These are phyloP conservation scores for Rhopalosiphum nymphaeae DNA, from an alignment of 2,888 invertebrate genomes.

Conservation along the genomic window DNA sequence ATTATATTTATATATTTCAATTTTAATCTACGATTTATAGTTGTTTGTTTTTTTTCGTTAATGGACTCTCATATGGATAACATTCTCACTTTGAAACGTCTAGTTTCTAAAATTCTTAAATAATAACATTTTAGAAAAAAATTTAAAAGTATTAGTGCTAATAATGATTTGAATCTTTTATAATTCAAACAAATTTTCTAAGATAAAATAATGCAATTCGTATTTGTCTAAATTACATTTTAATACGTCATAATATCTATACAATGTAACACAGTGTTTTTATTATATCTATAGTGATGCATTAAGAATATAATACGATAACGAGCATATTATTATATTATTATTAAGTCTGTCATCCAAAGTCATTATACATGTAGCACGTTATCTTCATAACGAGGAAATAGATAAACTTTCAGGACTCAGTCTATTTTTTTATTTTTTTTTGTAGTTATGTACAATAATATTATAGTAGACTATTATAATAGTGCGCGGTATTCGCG, in stretches of 20 bases:
- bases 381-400: constrained; percentile 7
- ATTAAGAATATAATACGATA: not conserved
- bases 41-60: too few relatives aligned
- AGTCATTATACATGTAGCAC: not conserved
- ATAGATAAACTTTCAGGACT: not conserved
- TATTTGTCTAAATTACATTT: not conserved
- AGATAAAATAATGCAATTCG: not conserved
- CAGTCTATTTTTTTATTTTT: not conserved
- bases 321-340: not conserved
- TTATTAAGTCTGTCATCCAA: constrained; percentile 4
- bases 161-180: not conserved
- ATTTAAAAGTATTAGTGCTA: not conserved
- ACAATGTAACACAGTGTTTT: not conserved
- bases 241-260: not conserved
- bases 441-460: not conserved
- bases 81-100: too few relatives aligned
- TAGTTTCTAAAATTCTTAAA: too few relatives aligned
- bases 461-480: not conserved
- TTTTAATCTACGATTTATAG: too few relatives aligned
- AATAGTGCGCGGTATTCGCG: not conserved
- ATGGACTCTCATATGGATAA: too few relatives aligned
- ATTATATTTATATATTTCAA: too few relatives aligned
- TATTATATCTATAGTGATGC: not conserved
- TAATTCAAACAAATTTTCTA: not conserved
- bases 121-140: not conserved